Base-by-base conservation (phyloP, 2,888 invertebrate genomes). In the Tachystola acroxantha region DNA sequence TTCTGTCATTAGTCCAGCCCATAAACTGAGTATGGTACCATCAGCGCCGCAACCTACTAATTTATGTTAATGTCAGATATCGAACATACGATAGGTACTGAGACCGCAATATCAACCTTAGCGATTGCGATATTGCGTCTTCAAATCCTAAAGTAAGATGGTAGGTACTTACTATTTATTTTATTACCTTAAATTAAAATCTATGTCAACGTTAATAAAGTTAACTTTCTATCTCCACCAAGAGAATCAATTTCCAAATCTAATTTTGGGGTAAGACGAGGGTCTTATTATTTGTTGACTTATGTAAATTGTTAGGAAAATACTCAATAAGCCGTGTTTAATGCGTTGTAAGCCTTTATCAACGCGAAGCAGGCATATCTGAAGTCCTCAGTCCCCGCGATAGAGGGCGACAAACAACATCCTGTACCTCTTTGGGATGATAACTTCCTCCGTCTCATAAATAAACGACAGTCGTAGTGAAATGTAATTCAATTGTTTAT, bases 271-370 rank as follows among this genome's bases (percentile, higher is more conserved):
- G 46, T 49, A 57, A 59, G 57, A 53, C 49, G 50, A 53, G 51
- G 58, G 56, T 57, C 57, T 59, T 62, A 57, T 65, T 63, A 66
- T 65, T 72, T 67, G 67, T 66, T 66, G 63, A 61, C 57, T 70
- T 68, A 71, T 72, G 67, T 65, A 74, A 71, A 77, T 72, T 68
- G 63, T 65, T 51, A 48, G 60, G 61, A 61, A 75, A 70, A 69
- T 71, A 69, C 70, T 66, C 67, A 70, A 69, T 74, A 76, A 77
- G 68, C 63, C 57, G 54, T 64, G 53, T 71, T 73, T 70, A 77
- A 72, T 70, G 57, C 64, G 58, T 48, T 63, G 64, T 68, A 67
- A 70, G 68, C 65, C 67, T 73, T 80, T 81, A 81, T 81, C 80
- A 65, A 56, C 56, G 48, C 52, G 48, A 52, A 53, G 53, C 79